phyloP scores from a whole-genome alignment of 37 sponge, comb jelly and placozoan species.

The Eunapius fragilis region DNA sequence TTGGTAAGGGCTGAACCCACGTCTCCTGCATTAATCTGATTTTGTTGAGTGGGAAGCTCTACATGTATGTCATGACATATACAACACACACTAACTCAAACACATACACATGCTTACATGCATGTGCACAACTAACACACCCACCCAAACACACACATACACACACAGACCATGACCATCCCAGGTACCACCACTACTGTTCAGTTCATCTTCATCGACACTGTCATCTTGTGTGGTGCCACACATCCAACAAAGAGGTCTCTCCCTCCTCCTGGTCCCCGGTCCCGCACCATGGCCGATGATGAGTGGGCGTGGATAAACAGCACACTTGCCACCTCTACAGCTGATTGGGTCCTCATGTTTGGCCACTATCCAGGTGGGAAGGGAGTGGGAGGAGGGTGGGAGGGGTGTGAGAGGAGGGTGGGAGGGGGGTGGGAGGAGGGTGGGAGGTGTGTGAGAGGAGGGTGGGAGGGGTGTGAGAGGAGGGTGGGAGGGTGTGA shows the following conservation, averaged over 20 bases:
- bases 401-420: not conserved
- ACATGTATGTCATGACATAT: too few relatives aligned
- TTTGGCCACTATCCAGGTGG: slow-evolving; percentile 91
- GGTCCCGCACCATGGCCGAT: slow-evolving; percentile 27
- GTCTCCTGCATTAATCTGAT: not conserved
- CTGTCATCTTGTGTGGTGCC: slow-evolving; percentile 78
- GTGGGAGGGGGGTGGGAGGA: too few relatives aligned
- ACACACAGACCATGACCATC: slow-evolving; percentile 44
- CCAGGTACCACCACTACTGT: slow-evolving; percentile 48
- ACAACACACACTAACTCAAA: not conserved
- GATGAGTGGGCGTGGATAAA: slow-evolving; percentile 87
- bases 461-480: too few relatives aligned
- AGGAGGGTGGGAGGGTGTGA: not conserved
- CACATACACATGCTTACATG: not conserved
- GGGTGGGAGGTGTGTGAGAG: too few relatives aligned
- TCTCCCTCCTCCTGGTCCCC: slow-evolving; percentile 59
- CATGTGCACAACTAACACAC: not conserved
- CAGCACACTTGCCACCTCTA: slow-evolving; percentile 56
- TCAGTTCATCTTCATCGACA: slow-evolving; percentile 87
- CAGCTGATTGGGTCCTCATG: slow-evolving; percentile 76
- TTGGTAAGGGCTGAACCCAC: too few relatives aligned
- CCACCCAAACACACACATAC: not conserved
- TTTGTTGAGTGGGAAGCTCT: too few relatives aligned
- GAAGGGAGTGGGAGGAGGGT: slow-evolving; percentile 9
- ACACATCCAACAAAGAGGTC: slow-evolving; percentile 54